Evolutionary conservation across 2,113 vertebrate genomes (phyloP).

Genomic region (Microcebus ravelobensis): DNA sequence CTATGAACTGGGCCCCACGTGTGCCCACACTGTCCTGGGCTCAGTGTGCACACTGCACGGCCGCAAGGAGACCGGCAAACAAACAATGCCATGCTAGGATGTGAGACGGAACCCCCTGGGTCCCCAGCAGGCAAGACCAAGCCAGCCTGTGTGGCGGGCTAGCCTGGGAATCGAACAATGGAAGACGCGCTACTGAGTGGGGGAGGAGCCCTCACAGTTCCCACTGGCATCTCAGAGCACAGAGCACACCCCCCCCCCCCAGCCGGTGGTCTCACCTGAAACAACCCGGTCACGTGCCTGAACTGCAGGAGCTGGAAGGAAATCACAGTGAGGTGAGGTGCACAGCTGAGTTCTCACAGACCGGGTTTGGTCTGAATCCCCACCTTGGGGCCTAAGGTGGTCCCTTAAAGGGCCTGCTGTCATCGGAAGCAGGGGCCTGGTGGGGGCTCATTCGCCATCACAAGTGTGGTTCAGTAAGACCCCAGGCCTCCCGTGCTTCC

Average conservation of each 20-base stretch:
- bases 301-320: neutral
- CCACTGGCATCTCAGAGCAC: neutral
- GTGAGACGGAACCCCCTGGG: neutral
- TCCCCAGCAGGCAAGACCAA: neutral
- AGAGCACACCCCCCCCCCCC: neutral
- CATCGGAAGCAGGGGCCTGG: neutral
- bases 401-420: neutral
- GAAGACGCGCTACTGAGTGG: rapidly evolving
- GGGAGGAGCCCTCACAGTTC: neutral
- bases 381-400: neutral
- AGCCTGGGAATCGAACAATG: neutral
- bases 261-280: neutral
- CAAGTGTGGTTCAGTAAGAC: neutral
- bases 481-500: neutral
- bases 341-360: neutral
- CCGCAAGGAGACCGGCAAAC: no score
- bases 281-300: neutral
- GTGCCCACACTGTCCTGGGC: neutral
- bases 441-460: neutral
- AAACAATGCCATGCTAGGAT: neutral
- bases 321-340: neutral
- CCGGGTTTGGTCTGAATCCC: neutral
- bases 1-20: neutral
- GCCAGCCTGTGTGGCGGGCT: neutral
- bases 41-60: neutral